Base-by-base conservation (phyloP, 1,140 invertebrate genomes). In the Hycleus cichorii region DNA sequence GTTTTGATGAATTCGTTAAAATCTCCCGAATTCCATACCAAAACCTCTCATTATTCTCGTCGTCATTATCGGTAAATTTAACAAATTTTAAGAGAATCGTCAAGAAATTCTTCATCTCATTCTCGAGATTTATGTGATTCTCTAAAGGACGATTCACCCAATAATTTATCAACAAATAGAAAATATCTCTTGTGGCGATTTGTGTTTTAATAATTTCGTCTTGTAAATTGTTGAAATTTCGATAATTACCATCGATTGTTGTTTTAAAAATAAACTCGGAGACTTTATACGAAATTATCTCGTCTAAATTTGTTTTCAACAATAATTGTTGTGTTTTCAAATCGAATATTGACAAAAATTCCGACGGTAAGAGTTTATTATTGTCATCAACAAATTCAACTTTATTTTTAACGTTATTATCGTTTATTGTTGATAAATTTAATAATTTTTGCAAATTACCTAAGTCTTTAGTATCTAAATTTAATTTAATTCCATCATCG, bases 21-120 rank as follows among this genome's bases (percentile, higher is more conserved):
- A 83, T 75, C 55, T 81, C 78, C n/a, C 88, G 77, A 39, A 89
- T 80, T 44, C 80, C 76, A 64, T 81, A 80, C 89, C 90, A 92
- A 85, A 89, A 91, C 1, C 74, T 70, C 0, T 78, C 79, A 75
- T 61, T 55, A 32, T 55, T 59, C 9, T 74, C 66, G 49, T 72
- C 65, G 3, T 72, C 70, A 18, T 76, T 75, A 6, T 76, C 32
- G 32, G 3, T 3, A 1, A 32, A 69, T 12, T 74, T 69, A 25
- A 70, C 68, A n/a, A 66, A 71, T 55, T 69, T 69, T 32, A 76
- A 74, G n/a, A 80, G 54, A 52, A 74, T 70, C 49, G 73, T 47
- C 18, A 27, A 10, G 8, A 47, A 24, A 47, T 24, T 47, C 18
- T 78, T 74, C 68, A 81, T 79, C 52, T 80, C 69, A 25, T 74